A percentile compares a stretch with the other conserved stretches of the same genome.
These are phyloP conservation scores for Probosciger aterrimus DNA, from an alignment of 2,113 vertebrate species.

Conservation along the genomic window DNA sequence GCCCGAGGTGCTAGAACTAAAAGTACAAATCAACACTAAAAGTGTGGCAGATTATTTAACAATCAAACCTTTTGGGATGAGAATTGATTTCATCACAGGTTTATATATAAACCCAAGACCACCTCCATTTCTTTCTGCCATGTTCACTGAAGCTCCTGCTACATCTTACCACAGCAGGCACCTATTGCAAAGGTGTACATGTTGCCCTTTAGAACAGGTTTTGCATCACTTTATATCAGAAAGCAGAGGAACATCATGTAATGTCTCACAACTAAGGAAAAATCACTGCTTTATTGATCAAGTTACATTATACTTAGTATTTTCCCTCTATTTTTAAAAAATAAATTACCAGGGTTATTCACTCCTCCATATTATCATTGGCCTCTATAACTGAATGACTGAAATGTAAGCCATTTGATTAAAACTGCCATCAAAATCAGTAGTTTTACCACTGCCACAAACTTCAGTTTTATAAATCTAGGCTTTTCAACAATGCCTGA, in stretches of 20 bases:
- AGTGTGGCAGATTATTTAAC: background rate
- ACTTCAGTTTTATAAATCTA: background rate
- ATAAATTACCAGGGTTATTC: background rate
- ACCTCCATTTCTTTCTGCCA: background rate
- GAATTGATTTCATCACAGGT: background rate
- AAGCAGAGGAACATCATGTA: background rate
- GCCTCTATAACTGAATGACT: background rate
- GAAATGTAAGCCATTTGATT: background rate
- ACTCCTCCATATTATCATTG: background rate
- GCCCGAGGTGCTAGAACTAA: background rate
- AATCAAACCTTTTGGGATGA: background rate
- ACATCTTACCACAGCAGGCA: background rate
- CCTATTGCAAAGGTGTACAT: background rate
- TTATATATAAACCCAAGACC: background rate
- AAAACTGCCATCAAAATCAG: background rate
- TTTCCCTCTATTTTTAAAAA: background rate
- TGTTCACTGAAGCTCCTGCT: background rate
- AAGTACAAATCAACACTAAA: background rate
- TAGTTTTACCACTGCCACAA: background rate
- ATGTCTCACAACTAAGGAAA: background rate
- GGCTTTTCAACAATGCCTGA: background rate
- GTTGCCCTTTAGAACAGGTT: background rate
- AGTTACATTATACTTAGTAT: background rate
- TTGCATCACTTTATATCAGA: background rate
- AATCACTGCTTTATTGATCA: background rate